Conservation (phyloP, 2,797 vertebrate species). For the Simalia tracyae region DNA sequence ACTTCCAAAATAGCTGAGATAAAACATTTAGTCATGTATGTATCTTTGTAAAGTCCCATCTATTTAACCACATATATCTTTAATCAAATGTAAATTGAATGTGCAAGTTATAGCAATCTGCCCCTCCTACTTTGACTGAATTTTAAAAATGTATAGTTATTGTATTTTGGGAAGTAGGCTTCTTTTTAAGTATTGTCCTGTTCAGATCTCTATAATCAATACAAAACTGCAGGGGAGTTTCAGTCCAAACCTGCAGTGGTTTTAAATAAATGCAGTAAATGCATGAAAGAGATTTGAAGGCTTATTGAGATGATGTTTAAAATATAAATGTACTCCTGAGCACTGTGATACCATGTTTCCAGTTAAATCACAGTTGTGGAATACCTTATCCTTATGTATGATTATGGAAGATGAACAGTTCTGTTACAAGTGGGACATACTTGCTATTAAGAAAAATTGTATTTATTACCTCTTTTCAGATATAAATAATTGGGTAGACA, state of each 20-base stretch:
- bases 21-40: neutral
- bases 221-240: neutral
- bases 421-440: neutral
- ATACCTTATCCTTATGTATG: neutral
- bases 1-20: neutral
- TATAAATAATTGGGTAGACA: neutral
- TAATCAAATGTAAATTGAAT: slow-evolving; percentile 78
- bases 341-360: neutral
- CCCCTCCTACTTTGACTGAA: slow-evolving; percentile 43
- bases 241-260: neutral
- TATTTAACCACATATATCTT: slow-evolving; percentile 54
- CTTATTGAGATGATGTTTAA: neutral
- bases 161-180: slow-evolving; percentile 49
- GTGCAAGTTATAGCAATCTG: slow-evolving; percentile 62
- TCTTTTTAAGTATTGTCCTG: slow-evolving; percentile 9
- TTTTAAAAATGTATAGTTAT: slow-evolving; percentile 53
- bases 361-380: neutral
- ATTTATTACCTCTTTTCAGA: neutral
- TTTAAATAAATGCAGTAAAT: slow-evolving; percentile 3
- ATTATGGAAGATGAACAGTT: neutral
- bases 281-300: neutral
- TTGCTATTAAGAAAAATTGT: neutral
- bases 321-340: neutral
- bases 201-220: neutral
- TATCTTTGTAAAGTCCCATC: neutral